Conservation (phyloP, 2,797 vertebrate species). For the Chanos chanos region DNA sequence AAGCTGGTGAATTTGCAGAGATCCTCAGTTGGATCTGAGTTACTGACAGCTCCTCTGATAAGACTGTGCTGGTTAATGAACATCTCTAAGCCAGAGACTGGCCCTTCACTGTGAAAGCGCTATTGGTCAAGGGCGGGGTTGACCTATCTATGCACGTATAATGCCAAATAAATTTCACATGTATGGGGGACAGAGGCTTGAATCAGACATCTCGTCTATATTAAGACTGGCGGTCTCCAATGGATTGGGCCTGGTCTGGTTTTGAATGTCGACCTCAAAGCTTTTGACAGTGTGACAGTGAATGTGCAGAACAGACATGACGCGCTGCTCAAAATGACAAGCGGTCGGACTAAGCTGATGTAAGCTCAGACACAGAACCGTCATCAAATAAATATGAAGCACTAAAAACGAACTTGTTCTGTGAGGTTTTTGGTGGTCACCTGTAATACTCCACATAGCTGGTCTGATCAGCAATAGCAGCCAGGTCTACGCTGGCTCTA, state of each 20-base stretch:
- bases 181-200: neutral
- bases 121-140: neutral
- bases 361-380: too few relatives aligned
- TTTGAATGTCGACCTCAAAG: too few relatives aligned
- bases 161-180: conserved; percentile 13
- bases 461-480: conserved; percentile 63
- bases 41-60: neutral
- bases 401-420: neutral
- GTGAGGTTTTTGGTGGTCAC: conserved; percentile 58
- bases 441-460: conserved; percentile 84
- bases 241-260: too few relatives aligned
- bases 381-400: too few relatives aligned
- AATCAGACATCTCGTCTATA: conserved; percentile 23
- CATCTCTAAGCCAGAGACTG: conserved; percentile 8
- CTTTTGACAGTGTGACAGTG: too few relatives aligned
- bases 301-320: too few relatives aligned
- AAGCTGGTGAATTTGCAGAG: conserved; percentile 21
- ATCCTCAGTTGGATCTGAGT: conserved; percentile 24
- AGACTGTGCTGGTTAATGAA: conserved; percentile 11
- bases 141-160: too few relatives aligned
- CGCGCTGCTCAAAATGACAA: too few relatives aligned
- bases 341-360: too few relatives aligned
- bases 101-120: neutral
- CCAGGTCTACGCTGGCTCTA: conserved; percentile 69
- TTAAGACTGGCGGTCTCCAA: conserved; percentile 26